Base-by-base conservation (phyloP, 1,140 invertebrate genomes). In the Leucophenga varia region DNA sequence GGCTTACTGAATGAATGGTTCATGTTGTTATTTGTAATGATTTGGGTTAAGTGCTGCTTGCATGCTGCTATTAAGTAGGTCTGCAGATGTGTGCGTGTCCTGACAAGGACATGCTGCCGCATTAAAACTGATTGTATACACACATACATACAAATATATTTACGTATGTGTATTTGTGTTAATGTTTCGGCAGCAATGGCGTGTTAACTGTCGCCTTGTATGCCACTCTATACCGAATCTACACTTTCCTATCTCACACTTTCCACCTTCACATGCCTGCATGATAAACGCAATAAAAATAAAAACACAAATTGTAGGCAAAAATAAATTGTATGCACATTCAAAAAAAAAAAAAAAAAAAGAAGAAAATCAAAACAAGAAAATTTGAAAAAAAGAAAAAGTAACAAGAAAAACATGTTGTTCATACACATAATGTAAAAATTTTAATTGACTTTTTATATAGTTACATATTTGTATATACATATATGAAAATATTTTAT, bases 21-120 rank as follows among this genome's bases (percentile, higher is more conserved):
- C n/a, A n/a, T n/a, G n/a, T n/a, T 55, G 40, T 52, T 56, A 43
- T 52, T 53, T 54, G 43, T 58, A 59, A 50, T 65, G 63, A 67
- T 65, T 65, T 65, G 63, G 63, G 63, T 65, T 65, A 67, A 67
- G 63, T 67, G 63, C 60, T 57, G 63, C 53, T 65, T 63, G 59
- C 57, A 54, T 49, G 59, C 52, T 49, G 59, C 52, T 67, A 63
- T 67, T 67, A 67, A 67, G 63, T 67, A 67, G 63, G 56, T 61
- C 47, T 25, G 22, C 22, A 25, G 22, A 25, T 25, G 22, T 25
- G 10, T 25, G 22, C 22, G 22, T 25, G 22, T 10, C n/a, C n/a
- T n/a, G n/a, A n/a, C n/a, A n/a, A n/a, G n/a, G n/a, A n/a, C n/a
- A n/a, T n/a, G n/a, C n/a, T n/a, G n/a, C n/a, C n/a, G n/a, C n/a